Percentiles rank a stretch among this genome's conserved stretches.
Evolutionary conservation across 2,113 vertebrate species (phyloP).

Genomic region (Tonatia bakeri): DNA sequence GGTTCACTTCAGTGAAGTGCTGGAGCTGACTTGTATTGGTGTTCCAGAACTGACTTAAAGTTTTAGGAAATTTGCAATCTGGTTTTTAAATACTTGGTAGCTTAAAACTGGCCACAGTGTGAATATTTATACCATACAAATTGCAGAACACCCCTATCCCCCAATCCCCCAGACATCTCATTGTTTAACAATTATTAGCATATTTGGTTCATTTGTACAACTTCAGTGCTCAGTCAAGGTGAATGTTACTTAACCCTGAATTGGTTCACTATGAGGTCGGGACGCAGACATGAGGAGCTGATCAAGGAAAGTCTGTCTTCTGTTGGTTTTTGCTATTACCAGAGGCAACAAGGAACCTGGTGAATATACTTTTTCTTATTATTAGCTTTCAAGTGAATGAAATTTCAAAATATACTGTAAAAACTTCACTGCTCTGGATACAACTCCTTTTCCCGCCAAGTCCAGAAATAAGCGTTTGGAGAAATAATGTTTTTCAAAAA

Average conservation of each 20-base stretch:
- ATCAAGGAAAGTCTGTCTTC: neutral
- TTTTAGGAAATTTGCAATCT: neutral
- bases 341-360: neutral
- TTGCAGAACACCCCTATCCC: neutral
- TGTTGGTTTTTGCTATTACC: neutral
- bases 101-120: neutral
- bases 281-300: neutral
- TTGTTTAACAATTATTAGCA: neutral
- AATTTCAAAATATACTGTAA: neutral
- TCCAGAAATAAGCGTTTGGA: neutral
- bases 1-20: neutral
- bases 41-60: neutral
- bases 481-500: neutral
- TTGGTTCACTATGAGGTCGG: neutral
- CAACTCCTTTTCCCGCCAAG: neutral
- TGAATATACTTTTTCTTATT: neutral
- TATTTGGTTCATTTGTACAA: neutral
- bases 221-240: neutral
- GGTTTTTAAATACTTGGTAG: neutral
- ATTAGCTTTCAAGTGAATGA: neutral
- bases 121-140: neutral
- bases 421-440: neutral
- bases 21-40: neutral
- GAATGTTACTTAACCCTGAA: neutral
- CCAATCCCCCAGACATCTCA: neutral